phyloP scores from a whole-genome alignment of 1,140 invertebrate genomes.

The Onthophagus taurus region DNA sequence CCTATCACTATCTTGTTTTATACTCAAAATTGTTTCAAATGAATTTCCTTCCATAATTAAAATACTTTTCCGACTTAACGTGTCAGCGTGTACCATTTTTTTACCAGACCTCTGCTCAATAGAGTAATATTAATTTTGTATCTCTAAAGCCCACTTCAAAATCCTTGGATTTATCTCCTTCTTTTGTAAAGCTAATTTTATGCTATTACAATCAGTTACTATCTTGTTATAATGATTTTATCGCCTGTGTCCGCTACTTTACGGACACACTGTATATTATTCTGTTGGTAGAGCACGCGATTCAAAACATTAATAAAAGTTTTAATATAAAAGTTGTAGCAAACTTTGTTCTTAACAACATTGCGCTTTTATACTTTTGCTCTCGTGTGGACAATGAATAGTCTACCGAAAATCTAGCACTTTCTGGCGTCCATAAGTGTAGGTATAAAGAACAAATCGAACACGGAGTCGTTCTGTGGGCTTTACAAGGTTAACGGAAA shows the following conservation, averaged over 20 bases:
- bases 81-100: constrained; percentile 28
- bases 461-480: no score
- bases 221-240: no score
- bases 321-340: no score
- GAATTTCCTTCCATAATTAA: constrained; percentile 6
- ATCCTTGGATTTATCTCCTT: constrained; percentile 21
- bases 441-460: no score
- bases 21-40: constrained; percentile 1
- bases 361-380: no score
- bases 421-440: no score
- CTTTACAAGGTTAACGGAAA: no score
- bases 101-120: constrained; percentile 23
- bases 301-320: constrained; percentile 38
- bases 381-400: no score
- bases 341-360: no score
- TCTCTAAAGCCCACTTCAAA: constrained; percentile 17
- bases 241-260: no score
- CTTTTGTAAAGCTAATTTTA: constrained; percentile 18
- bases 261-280: no score
- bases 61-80: constrained; percentile 23
- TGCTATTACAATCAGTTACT: constrained; percentile 7
- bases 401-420: no score
- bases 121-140: constrained; percentile 23
- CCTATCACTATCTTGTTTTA: constrained; percentile 3
- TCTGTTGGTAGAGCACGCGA: constrained; percentile 32